Conservation (phyloP, 2,113 vertebrate species). For the Phaetusa simplex region DNA sequence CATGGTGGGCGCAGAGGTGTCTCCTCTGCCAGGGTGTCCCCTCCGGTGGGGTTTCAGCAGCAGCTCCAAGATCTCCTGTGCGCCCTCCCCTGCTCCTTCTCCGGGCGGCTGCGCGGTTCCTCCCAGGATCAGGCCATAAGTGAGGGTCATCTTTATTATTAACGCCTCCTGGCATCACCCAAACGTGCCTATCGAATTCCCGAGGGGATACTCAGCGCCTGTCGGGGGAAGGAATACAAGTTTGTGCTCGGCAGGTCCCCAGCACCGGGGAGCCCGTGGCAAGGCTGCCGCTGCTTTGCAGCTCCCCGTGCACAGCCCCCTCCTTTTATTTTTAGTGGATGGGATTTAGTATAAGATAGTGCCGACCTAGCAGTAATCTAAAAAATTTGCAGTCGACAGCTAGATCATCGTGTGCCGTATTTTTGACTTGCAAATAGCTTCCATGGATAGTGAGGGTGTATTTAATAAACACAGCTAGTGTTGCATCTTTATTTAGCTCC, state of each 20-base stretch:
- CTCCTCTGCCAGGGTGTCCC: background rate
- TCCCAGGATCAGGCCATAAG: background rate
- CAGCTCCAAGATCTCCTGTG: background rate
- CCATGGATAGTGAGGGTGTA: slow-evolving; percentile 63
- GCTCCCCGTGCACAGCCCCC: background rate
- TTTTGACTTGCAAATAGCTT: slow-evolving; percentile 78
- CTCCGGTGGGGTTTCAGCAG: background rate
- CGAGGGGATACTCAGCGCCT: background rate
- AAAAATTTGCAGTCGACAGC: slow-evolving; percentile 75
- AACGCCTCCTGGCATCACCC: background rate
- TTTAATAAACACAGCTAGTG: slow-evolving; percentile 69
- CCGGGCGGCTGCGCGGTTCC: accelerated
- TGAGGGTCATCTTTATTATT: background rate
- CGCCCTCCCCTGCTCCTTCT: background rate
- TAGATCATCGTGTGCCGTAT: slow-evolving; percentile 67
- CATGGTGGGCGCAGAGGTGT: background rate
- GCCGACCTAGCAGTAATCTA: slow-evolving; percentile 78
- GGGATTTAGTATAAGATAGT: slow-evolving; percentile 52
- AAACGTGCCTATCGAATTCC: background rate
- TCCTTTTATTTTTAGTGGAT: slow-evolving; percentile 30
- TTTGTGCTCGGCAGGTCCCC: background rate
- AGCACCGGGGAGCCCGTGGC: background rate
- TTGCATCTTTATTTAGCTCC: slow-evolving; percentile 80
- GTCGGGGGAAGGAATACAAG: background rate
- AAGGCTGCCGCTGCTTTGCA: background rate